phyloP scores from a whole-genome alignment of 1,140 invertebrate genomes.

The Drosophila pandora region DNA sequence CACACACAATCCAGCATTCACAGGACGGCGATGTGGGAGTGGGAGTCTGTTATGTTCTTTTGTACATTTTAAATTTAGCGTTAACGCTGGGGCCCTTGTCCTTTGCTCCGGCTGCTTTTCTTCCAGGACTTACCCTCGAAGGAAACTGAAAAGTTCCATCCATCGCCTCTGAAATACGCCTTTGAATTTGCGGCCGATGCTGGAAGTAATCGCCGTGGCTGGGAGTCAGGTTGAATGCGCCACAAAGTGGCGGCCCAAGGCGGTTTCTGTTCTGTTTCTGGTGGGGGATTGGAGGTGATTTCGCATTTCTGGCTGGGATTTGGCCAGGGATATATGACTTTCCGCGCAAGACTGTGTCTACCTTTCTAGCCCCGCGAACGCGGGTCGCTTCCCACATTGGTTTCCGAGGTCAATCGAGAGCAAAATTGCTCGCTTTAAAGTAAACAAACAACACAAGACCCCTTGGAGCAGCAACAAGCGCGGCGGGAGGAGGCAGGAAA shows the following conservation, averaged over 20 bases:
- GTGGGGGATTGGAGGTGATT: background rate
- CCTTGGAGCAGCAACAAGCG: constrained; percentile 38
- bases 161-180: constrained; percentile 10
- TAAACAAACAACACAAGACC: constrained; percentile 29
- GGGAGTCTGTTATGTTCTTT: constrained; percentile 25
- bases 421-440: constrained; percentile 60
- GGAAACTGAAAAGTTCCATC: constrained; percentile 64
- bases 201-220: constrained; percentile 50
- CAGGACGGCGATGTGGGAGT: background rate
- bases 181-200: constrained; percentile 39
- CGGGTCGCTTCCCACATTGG: too few relatives aligned
- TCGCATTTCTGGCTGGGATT: background rate
- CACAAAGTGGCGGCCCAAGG: constrained; percentile 27
- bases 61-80: constrained; percentile 73
- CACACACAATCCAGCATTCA: constrained; percentile 40
- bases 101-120: constrained; percentile 15
- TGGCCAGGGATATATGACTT: background rate
- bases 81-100: constrained; percentile 48
- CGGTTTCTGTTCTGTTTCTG: background rate
- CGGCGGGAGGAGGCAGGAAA: background rate
- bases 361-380: background rate
- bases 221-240: constrained; percentile 49
- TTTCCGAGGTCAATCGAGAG: constrained; percentile 8
- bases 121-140: constrained; percentile 47
- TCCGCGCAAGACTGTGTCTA: background rate